phyloP scores from a whole-genome alignment of 2,113 vertebrate genomes.

The Callipepla squamata region DNA sequence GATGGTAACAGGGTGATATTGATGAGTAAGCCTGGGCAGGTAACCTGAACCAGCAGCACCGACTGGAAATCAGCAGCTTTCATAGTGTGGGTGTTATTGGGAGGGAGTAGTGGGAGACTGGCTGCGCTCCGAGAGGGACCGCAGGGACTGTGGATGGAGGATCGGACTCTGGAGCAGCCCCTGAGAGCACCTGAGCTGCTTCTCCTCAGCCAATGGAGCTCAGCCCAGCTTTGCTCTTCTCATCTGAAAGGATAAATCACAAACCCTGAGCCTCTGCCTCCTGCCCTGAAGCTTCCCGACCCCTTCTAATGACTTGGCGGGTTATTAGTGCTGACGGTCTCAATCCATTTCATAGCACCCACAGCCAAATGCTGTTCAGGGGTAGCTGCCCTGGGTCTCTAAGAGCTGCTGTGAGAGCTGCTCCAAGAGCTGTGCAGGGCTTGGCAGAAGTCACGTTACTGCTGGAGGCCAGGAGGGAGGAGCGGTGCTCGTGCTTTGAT shows the following conservation, averaged over 20 bases:
- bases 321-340: not conserved
- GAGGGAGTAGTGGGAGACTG: constrained; percentile 21
- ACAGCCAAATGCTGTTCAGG: accelerated
- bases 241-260: not conserved
- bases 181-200: not conserved
- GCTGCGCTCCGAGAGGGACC: not conserved
- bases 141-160: not conserved
- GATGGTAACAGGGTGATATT: constrained; percentile 34
- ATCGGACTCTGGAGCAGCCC: not conserved
- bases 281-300: not conserved
- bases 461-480: constrained; percentile 31
- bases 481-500: not conserved
- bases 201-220: not conserved
- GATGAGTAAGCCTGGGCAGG: constrained; percentile 49
- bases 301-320: not conserved
- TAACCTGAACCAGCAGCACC: constrained; percentile 48
- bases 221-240: not conserved
- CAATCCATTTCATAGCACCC: not conserved
- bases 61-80: constrained; percentile 41
- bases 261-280: not conserved
- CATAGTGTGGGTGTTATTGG: not conserved
- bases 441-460: not conserved
- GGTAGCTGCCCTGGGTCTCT: not conserved
- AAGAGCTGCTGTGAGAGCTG: not conserved
- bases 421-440: not conserved